Evolutionary conservation across 53 echinoderm and acorn worm species (phyloP), one percentile per base, ranked within the genome.

Genomic region (Henricia sp.): DNA sequence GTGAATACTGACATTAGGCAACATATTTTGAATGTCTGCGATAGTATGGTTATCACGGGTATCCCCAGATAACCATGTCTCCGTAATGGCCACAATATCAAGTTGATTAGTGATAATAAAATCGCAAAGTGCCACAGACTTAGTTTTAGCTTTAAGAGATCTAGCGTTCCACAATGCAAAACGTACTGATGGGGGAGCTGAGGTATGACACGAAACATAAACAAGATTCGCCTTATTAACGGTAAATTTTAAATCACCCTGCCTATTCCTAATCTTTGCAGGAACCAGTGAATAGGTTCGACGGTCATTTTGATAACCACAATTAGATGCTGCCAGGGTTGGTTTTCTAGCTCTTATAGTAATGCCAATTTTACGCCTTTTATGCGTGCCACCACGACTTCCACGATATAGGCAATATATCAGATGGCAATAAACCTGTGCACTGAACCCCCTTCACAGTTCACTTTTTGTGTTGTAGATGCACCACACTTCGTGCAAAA

Each of bases 1-100:
- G 52, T 78, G 42, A 41, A 87, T 24, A n/a, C 35, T 46, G 56
- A 74, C 34, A 14, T 87, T 87, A 17, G 70, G 80, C 39, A 87
- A n/a, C 25, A 68, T 77, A 32, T 50, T 77, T 36, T 77, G 65
- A 1, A 87, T 87, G 68, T 87, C 78, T 52, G 87, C 78, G 26
- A 87, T 37, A 46, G n/a, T n/a, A n/a, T n/a, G n/a, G n/a, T n/a
- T n/a, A n/a, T n/a, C n/a, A n/a, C n/a, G n/a, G n/a, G n/a, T n/a
- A n/a, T n/a, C n/a, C n/a, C n/a, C n/a, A n/a, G n/a, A n/a, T n/a
- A n/a, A n/a, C n/a, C n/a, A n/a, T n/a, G n/a, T n/a, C n/a, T n/a
- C n/a, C n/a, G n/a, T 48, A 11, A 11, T 48, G 16, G 48, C 48
- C 16, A 16, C 16, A 48, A 48, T 48, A 9, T 48, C 9, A 16